Conservation (phyloP, 2,797 vertebrate genomes). For the Alosa sapidissima region DNA sequence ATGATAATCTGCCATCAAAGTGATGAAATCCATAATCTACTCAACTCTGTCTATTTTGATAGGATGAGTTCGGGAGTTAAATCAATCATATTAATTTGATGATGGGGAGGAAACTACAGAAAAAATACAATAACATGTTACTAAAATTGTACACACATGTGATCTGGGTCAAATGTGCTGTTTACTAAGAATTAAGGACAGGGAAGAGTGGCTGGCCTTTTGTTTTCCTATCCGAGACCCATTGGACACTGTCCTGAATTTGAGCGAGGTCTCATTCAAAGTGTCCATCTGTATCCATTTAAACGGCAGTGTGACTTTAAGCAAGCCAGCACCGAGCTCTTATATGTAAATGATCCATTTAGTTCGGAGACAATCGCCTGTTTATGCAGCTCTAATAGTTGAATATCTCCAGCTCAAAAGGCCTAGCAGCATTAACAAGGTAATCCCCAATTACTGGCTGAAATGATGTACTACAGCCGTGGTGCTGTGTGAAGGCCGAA, state of each 20-base stretch:
- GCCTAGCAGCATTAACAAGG: slow-evolving; percentile 65
- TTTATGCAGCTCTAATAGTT: slow-evolving; percentile 47
- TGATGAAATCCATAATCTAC: slow-evolving; percentile 77
- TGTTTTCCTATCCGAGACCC: neutral
- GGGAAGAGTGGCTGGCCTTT: neutral
- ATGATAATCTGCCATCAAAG: slow-evolving; percentile 71
- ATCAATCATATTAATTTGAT: slow-evolving; percentile 26
- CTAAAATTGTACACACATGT: neutral
- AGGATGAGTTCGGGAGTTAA: slow-evolving; percentile 9
- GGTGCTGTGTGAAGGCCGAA: neutral
- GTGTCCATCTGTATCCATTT: slow-evolving; percentile 2
- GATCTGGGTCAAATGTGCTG: slow-evolving; percentile 9
- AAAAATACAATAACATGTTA: slow-evolving; percentile 22
- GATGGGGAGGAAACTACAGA: neutral
- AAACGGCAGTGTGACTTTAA: neutral
- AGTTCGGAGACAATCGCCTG: slow-evolving; percentile 40
- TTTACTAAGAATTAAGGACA: neutral
- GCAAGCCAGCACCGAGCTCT: neutral
- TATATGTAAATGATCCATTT: slow-evolving; percentile 40
- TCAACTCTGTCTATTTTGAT: slow-evolving; percentile 55
- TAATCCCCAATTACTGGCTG: slow-evolving; percentile 74
- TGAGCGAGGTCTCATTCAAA: neutral
- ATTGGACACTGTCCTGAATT: neutral
- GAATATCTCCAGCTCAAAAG: slow-evolving; percentile 38
- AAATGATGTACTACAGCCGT: slow-evolving; percentile 59